Percentiles rank a stretch among this genome's conserved stretches.
Evolutionary conservation across 2,113 vertebrate genomes (phyloP).

Genomic region (Prionailurus bengalensis): DNA sequence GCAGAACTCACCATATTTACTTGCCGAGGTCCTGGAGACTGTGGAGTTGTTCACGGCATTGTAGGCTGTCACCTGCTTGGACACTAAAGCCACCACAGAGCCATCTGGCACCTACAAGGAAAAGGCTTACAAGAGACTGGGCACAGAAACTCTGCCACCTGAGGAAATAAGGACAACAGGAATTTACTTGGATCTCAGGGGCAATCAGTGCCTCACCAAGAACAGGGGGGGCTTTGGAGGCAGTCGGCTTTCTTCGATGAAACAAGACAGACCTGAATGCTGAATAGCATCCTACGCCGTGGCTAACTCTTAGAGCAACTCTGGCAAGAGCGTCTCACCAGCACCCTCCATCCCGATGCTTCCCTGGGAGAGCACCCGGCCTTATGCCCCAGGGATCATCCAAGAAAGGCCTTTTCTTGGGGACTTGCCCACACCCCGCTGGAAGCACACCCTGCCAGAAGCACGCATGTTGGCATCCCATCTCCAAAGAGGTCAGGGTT

Average conservation of each 20-base stretch:
- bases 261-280: not conserved
- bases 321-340: not conserved
- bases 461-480: rapidly evolving
- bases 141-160: not conserved
- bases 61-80: constrained; percentile 98
- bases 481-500: not conserved
- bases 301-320: not conserved
- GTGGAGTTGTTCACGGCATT: constrained; percentile 99
- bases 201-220: not conserved
- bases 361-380: not conserved
- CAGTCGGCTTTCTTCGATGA: not conserved
- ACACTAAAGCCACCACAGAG: constrained; percentile 96
- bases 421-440: not conserved
- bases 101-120: constrained; percentile 94
- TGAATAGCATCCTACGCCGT: rapidly evolving
- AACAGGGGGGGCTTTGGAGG: not conserved
- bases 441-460: not conserved
- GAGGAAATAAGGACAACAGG: not conserved
- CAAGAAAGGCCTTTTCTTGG: not conserved
- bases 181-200: not conserved
- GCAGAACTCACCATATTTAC: constrained; percentile 94
- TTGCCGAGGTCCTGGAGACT: constrained; percentile 97
- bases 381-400: not conserved
- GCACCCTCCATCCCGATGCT: not conserved
- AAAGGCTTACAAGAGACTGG: constrained; percentile 2